Evolutionary conservation across 2,113 vertebrate genomes (phyloP).

Genomic region (Spea multiplicata): DNA sequence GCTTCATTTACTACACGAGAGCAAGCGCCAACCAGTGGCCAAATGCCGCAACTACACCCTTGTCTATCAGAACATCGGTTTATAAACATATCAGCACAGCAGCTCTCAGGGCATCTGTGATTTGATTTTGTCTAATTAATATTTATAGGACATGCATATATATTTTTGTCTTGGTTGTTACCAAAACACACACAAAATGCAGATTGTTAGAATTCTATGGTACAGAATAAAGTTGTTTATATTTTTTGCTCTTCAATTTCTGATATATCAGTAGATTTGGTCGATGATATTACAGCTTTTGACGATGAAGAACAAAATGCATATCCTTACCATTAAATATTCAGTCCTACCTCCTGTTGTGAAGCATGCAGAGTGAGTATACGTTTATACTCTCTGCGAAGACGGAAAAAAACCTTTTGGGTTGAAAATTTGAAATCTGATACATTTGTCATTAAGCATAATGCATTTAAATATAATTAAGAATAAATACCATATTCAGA

Average conservation of each 20-base stretch:
- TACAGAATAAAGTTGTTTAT: background rate
- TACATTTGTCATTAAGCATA: background rate
- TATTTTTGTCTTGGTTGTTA: background rate
- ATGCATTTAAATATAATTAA: background rate
- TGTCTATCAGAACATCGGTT: background rate
- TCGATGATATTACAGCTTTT: background rate
- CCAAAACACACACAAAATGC: background rate
- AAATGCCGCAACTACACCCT: background rate
- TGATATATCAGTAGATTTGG: background rate
- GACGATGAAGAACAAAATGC: background rate
- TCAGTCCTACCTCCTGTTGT: conserved; percentile 1
- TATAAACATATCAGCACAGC: background rate
- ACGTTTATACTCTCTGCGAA: background rate
- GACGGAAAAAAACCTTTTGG: background rate
- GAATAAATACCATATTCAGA: background rate
- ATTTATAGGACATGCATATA: conserved; percentile 7
- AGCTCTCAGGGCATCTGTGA: conserved; percentile 10
- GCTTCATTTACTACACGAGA: conserved; percentile 7
- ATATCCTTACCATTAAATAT: conserved; percentile 7
- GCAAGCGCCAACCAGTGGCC: conserved; percentile 34
- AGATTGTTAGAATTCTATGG: background rate
- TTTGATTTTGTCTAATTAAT: conserved; percentile 33
- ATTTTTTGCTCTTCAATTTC: background rate
- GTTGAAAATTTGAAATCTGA: background rate
- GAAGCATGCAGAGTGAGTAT: background rate